A percentile compares a stretch with the other conserved stretches of the same genome.
These are phyloP conservation scores for Actenoides lindsayi DNA, from an alignment of 2,113 vertebrate species.

Conservation along the genomic window DNA sequence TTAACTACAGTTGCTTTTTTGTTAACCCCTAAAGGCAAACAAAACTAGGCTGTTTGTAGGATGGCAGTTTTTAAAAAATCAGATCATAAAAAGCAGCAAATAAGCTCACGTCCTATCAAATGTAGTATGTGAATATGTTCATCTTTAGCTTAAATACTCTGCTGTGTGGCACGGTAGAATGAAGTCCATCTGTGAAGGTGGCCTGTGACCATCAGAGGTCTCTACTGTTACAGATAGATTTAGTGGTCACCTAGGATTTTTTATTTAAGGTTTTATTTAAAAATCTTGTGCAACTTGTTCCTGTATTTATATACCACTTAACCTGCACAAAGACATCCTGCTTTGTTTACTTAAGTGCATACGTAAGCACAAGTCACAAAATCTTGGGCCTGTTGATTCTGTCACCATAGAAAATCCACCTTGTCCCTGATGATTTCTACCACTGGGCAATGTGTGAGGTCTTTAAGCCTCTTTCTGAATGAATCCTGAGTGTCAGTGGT, in stretches of 20 bases:
- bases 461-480: not conserved
- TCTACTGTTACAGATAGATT: not conserved
- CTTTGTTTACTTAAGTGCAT: not conserved
- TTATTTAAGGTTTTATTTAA: not conserved
- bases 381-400: not conserved
- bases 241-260: fast-evolving
- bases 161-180: not conserved
- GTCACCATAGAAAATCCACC: not conserved
- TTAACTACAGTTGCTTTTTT: not conserved
- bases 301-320: not conserved
- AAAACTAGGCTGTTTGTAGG: not conserved
- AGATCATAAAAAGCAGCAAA: not conserved
- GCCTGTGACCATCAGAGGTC: not conserved
- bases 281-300: not conserved
- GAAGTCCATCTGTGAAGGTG: not conserved
- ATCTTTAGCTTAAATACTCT: not conserved
- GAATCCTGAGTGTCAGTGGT: not conserved
- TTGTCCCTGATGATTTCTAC: not conserved
- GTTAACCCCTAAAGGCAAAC: not conserved
- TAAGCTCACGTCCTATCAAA: not conserved
- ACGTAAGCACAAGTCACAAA: fast-evolving
- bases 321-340: not conserved
- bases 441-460: not conserved
- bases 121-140: not conserved
- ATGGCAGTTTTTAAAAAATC: not conserved